Percentiles rank a stretch among this genome's conserved stretches.
phyloP scores from a whole-genome alignment of 92 coral and sea anemone genomes.

The Phenganax marumi region DNA sequence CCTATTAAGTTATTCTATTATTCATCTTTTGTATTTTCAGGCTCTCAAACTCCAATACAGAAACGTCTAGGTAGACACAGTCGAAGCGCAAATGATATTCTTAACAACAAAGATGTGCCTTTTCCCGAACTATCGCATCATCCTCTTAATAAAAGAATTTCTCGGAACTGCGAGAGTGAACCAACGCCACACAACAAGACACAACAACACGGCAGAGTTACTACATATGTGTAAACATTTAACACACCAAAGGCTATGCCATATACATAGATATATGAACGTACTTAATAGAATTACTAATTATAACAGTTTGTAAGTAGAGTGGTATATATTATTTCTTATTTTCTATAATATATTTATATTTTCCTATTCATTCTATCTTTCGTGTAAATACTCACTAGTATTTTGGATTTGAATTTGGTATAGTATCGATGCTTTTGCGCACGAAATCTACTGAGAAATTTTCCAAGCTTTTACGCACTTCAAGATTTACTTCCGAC shows the following conservation, averaged over 20 bases:
- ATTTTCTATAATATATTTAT: too few species aligned
- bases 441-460: too few species aligned
- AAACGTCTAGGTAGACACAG: background rate
- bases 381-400: too few species aligned
- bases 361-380: too few species aligned
- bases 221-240: conserved; percentile 33
- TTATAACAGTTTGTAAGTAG: too few species aligned
- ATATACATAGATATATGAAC: background rate
- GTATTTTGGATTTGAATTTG: too few species aligned
- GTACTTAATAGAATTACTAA: too few species aligned
- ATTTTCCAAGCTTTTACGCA: too few species aligned
- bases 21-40: too few species aligned
- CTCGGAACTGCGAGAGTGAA: background rate
- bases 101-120: conserved; percentile 9
- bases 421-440: too few species aligned
- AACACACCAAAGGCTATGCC: background rate
- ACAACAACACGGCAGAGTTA: conserved; percentile 20
- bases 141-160: conserved; percentile 15
- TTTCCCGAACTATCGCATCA: conserved; percentile 43
- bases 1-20: background rate
- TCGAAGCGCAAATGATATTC: background rate
- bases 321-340: too few species aligned
- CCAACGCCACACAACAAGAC: background rate
- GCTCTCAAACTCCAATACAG: background rate
- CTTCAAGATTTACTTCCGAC: too few species aligned